Base-by-base conservation (phyloP, 2,888 invertebrate genomes). In the Drosophila recens region DNA sequence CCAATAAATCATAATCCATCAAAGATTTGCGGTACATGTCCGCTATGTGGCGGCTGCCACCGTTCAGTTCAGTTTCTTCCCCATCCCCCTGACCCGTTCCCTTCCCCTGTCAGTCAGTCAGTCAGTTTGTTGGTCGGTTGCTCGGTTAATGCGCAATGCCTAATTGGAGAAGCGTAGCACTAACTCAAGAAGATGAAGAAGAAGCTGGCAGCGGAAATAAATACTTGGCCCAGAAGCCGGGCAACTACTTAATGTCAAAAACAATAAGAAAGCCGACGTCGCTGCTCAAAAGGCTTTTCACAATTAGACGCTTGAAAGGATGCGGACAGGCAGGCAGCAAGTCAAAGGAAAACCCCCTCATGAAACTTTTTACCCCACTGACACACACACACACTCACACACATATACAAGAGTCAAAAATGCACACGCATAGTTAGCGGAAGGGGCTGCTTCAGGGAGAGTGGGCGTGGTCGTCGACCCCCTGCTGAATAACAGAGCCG, bases 1-100 rank as follows among this genome's bases (percentile, higher is more conserved):
- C 72, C 90, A 86, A 86, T 86, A 86, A 86, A 88, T 88, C 87
- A 88, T 88, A 90, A 88, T 88, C 87, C 87, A 88, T 88, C 87
- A 88, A 89, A 89, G 82, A 89, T 87, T 87, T 72, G 83, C 79
- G 81, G 74, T 86, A 73, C 68, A 69, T 75, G 75, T 74, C 52
- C 48, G 58, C 59, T 73, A 34, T n/a, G 33, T 56, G 71, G 66
- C 80, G 61, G 62, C 69, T 80, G 78, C 64, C 67, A 59, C 67
- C 67, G 71, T 53, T 48, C 58, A 40, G 23, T 13, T 51, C 27
- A 27, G 6, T 5, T 27, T 27, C 27, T 2, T 36, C 23, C 17
- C 17, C 45, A 15, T 17, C 36, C 1, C 8, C 10, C 13, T 0
- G 6, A n/a, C 30, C 40, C 5, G 4, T 10, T 4, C 11, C 1